Base-by-base conservation (phyloP, 2,113 vertebrate species). In the Ivindomyrus marchei region DNA sequence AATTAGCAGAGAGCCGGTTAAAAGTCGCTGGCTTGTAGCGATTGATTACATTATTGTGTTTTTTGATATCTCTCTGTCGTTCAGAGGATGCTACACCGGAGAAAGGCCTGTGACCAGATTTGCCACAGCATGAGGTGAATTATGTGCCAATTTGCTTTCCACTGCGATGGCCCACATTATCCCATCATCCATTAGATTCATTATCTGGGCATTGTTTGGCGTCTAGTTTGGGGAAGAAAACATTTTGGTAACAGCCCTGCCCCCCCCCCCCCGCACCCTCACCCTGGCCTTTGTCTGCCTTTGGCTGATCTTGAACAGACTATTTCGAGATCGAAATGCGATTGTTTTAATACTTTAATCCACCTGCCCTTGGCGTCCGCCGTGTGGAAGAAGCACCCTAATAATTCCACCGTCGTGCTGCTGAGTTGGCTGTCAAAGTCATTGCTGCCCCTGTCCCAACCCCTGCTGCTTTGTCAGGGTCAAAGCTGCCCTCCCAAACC, bases 321-420 rank as follows among this genome's bases (percentile, higher is more conserved):
- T 96, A 96, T 96, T 96, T 96, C 94, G 95, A 95, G 96, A 96
- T 94, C 94, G 96, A 96, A 96, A 96, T 96, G 96, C 95, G 96
- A 96, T 96, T 96, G 95, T 96, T 96, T 95, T 96, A 96, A 96
- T 96, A 96, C 96, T 94, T 96, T 96, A 96, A 96, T 96, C 96
- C 96, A 95, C 94, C 95, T 96, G 96, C 94, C 96, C 96, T 96
- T 96, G 96, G 95, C 94, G 94, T 95, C 94, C 94, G 93, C 94
- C 94, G 95, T 96, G 95, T 94, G 95, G 94, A 93, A 95, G 94
- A 96, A 95, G 94, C 95, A 91, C 91, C 91, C 94, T 94, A 94
- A 95, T 95, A 95, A 96, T 95, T 96, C 95, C 94, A 93, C 91
- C 93, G 94, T 92, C 94, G 93, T 95, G 93, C 92, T 92, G 94